Base-by-base conservation (phyloP, 2,797 vertebrate species). In the Peromyscus aztecus region DNA sequence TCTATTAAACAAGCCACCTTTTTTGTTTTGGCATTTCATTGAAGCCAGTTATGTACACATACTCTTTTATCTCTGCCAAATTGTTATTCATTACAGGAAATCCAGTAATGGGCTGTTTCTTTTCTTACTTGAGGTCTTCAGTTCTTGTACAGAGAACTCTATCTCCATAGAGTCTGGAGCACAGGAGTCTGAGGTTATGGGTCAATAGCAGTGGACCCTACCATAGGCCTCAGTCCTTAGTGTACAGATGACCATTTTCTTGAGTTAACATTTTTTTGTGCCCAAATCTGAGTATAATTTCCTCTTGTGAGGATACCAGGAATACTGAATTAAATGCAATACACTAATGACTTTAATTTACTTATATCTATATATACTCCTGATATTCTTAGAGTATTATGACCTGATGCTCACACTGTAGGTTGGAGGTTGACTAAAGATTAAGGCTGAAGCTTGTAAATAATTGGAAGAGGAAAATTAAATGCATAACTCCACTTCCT, bases 281-380 rank as follows among this genome's bases (percentile, higher is more conserved):
- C 40, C 46, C 29, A 63, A 31, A 43, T 46, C 40, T 84, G 9
- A 31, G 29, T 21, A 5, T 29, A 63, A 43, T 16, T 43, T 83
- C 24, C 8, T 31, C 27, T 63, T 43, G 4, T 43, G 4, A 63
- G 24, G 14, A 31, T 9, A 46, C 43, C 43, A 65, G 16, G 16
- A 34, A 9, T 65, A 46, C 10, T 46, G 2, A 1, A 65, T 43
- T 46, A 43, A 49, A 17, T 5, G 14, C 0, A 31, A 78, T 31
- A 3, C 12, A 1, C 37, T 75, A 24, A 27, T 5, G 3, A 31
- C 14, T 52, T 78, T 49, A 78, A 9, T 3, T 52, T 17, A 13
- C 1, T 14, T 16, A 29, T 29, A 5, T 29, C 27, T 6, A 14
- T 7, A 1, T 34, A 52, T 16, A 31, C 11, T 9, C 13, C 6